Evolutionary conservation across 2,113 vertebrate species (phyloP).

Genomic region (Miniopterus natalensis): DNA sequence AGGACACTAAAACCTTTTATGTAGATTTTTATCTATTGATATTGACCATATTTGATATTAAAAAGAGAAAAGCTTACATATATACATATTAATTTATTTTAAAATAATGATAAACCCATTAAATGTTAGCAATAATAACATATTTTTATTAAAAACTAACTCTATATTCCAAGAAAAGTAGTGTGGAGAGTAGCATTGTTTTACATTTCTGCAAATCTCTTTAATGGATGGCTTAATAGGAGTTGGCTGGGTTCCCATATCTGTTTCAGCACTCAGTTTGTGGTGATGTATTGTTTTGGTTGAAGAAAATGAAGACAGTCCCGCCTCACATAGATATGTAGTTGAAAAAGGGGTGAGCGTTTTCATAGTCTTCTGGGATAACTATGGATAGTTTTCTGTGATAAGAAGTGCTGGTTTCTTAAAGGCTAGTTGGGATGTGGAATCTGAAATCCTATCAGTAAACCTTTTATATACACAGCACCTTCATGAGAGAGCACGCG

Average conservation of each 20-base stretch:
- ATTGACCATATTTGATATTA: background rate
- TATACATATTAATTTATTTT: background rate
- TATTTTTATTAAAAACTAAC: background rate
- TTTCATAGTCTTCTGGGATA: slow-evolving; percentile 12
- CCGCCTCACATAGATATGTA: background rate
- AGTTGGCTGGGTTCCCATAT: background rate
- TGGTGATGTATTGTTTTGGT: background rate
- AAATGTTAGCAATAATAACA: background rate
- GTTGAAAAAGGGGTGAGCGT: background rate
- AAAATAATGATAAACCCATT: background rate
- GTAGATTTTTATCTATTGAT: background rate
- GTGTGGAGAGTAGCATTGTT: background rate
- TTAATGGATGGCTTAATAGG: background rate
- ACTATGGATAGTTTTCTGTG: background rate
- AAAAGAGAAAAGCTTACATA: background rate
- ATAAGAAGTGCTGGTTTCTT: background rate
- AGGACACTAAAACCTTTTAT: slow-evolving; percentile 16
- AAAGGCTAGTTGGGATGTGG: background rate
- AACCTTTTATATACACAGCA: background rate
- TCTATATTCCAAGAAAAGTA: background rate
- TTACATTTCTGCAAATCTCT: background rate
- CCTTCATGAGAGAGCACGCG: background rate
- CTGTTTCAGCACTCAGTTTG: background rate
- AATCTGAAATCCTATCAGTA: background rate
- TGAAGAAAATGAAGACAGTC: slow-evolving; percentile 14